phyloP scores from a whole-genome alignment of 2,113 vertebrate species.

The Eulemur rufifrons region DNA sequence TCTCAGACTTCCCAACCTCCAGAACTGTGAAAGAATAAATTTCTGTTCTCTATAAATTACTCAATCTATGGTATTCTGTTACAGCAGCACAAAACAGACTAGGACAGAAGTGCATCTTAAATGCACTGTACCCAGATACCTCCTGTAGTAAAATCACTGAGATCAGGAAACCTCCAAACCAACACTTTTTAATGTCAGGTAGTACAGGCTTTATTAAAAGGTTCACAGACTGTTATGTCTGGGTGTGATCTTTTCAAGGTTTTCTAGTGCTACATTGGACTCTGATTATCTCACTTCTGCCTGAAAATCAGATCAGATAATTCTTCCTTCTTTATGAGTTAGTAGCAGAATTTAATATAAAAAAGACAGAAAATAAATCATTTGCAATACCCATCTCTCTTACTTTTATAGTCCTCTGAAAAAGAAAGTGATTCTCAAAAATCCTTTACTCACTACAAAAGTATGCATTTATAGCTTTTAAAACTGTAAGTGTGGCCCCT shows the following conservation, averaged over 20 bases:
- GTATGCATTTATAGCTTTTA: not conserved
- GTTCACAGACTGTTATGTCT: not conserved
- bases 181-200: not conserved
- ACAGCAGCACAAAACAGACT: not conserved
- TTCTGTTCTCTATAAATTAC: not conserved
- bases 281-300: not conserved
- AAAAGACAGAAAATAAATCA: not conserved
- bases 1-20: not conserved
- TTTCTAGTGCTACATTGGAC: not conserved
- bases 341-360: not conserved
- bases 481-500: not conserved
- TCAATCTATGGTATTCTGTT: not conserved
- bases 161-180: not conserved
- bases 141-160: not conserved
- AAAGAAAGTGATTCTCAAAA: slow-evolving; percentile 6
- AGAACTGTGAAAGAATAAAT: not conserved
- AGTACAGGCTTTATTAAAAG: not conserved
- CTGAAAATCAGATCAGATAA: not conserved
- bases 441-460: not conserved
- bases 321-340: not conserved
- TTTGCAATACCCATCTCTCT: not conserved
- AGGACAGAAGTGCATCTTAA: not conserved
- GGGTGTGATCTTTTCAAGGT: not conserved
- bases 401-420: not conserved
- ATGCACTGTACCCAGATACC: not conserved